These are phyloP conservation scores for Toxotes lorentzi DNA, from an alignment of 2,797 vertebrate genomes.

Conservation along the genomic window DNA sequence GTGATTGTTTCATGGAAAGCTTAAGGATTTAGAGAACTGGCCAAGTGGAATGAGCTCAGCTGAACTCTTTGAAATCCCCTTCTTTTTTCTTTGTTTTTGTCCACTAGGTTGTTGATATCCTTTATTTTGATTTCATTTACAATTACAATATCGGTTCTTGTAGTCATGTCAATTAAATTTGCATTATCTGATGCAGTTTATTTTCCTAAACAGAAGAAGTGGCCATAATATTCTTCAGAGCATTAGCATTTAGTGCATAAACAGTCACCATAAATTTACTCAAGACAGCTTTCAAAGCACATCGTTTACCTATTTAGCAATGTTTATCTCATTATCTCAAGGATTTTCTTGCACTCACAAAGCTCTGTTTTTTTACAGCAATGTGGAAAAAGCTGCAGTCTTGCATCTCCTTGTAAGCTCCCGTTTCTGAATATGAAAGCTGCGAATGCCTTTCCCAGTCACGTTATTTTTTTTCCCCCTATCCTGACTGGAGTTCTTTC, in stretches of 20 bases:
- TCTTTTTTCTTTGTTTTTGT: conserved; percentile 9
- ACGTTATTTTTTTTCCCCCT: not conserved
- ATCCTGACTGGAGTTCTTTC: not conserved
- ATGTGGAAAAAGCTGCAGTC: conserved; percentile 24
- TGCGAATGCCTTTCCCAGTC: conserved; percentile 1
- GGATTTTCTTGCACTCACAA: conserved; percentile 22
- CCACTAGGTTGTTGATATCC: conserved; percentile 17
- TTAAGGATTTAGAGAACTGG: conserved; percentile 57
- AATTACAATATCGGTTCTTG: conserved; percentile 12
- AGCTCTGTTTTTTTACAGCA: conserved; percentile 6
- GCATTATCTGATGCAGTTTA: conserved; percentile 5
- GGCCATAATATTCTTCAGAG: too few relatives aligned
- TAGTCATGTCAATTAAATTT: conserved; percentile 28
- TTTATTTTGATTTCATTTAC: conserved; percentile 35
- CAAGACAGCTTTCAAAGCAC: conserved; percentile 31
- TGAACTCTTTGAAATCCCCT: conserved; percentile 35
- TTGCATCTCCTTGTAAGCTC: not conserved
- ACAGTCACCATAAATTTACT: conserved; percentile 31
- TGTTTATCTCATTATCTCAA: conserved; percentile 32
- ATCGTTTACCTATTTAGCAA: conserved; percentile 35
- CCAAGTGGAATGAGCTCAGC: conserved; percentile 56
- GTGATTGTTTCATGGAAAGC: conserved; percentile 60
- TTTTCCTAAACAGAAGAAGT: conserved; percentile 28
- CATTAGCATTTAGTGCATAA: conserved; percentile 14
- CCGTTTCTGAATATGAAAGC: not conserved